phyloP scores from a whole-genome alignment of 2,888 invertebrate genomes.

The Epistrophella euchroma region DNA sequence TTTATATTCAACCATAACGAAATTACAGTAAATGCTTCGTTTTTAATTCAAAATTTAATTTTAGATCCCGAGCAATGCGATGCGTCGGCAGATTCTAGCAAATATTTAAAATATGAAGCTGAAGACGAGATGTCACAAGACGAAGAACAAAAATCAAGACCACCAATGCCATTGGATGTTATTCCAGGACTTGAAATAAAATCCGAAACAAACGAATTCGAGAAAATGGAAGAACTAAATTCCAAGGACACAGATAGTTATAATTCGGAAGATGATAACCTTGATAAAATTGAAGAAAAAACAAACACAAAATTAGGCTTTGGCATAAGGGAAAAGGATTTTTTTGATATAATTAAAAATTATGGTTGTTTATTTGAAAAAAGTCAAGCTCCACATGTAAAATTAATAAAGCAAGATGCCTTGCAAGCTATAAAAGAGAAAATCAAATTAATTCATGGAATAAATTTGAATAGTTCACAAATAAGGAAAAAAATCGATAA shows the following conservation, averaged over 20 bases:
- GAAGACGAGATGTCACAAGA: conserved; percentile 16
- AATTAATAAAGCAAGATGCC: neutral
- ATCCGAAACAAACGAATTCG: conserved; percentile 8
- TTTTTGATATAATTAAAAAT: neutral
- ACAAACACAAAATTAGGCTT: neutral
- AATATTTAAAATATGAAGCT: conserved; percentile 10
- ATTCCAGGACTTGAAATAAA: conserved; percentile 1
- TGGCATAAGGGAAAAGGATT: neutral
- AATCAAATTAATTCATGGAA: neutral
- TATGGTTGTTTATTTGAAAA: conserved; percentile 12
- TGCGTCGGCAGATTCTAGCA: neutral
- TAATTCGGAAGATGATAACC: neutral
- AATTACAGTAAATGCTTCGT: neutral
- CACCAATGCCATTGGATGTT: neutral
- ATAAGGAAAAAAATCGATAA: conserved; percentile 14
- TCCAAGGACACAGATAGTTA: neutral
- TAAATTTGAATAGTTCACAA: conserved; percentile 2
- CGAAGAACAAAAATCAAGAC: neutral
- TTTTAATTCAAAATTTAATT: neutral
- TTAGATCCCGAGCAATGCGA: neutral
- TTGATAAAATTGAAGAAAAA: neutral
- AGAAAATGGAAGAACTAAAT: neutral
- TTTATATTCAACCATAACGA: neutral
- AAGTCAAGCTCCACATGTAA: neutral
- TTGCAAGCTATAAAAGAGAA: neutral